Conservation (phyloP, 2,888 invertebrate species). For the Phyllotreta cruciferae region DNA sequence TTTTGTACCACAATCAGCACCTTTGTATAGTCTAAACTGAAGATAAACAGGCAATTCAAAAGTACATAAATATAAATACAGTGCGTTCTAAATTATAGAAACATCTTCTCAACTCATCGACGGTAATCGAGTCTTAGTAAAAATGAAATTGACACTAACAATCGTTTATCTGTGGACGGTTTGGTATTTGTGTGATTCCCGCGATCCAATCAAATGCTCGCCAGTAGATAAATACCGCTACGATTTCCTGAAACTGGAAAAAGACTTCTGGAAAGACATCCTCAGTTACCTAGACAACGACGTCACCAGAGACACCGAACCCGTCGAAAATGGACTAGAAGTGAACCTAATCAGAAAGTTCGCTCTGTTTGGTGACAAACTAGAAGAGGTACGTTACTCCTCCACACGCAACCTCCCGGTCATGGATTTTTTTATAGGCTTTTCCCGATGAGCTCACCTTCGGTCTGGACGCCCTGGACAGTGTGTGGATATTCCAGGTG, state of each 20-base stretch:
- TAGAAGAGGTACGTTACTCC: constrained; percentile 57
- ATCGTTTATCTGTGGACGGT: constrained; percentile 18
- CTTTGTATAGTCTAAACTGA: too few species aligned
- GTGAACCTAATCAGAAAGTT: constrained; percentile 67
- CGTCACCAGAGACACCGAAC: constrained; percentile 40
- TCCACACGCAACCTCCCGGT: too few species aligned
- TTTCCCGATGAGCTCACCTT: constrained; percentile 45
- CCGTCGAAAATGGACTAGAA: constrained; percentile 56
- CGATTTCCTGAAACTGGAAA: constrained; percentile 67
- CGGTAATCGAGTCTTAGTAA: neutral
- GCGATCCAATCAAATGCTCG: constrained; percentile 39
- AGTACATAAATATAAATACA: too few species aligned
- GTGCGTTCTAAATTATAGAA: neutral
- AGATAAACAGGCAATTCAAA: too few species aligned
- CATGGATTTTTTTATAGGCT: constrained; percentile 37
- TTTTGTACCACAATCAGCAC: too few species aligned
- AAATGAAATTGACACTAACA: constrained; percentile 17
- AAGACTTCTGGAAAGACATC: constrained; percentile 57
- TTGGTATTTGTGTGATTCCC: constrained; percentile 14
- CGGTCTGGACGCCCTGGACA: constrained; percentile 51
- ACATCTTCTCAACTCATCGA: neutral
- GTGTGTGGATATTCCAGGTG: constrained; percentile 71
- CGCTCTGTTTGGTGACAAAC: constrained; percentile 63
- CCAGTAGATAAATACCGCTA: constrained; percentile 68
- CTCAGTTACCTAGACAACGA: constrained; percentile 41